These are phyloP conservation scores for Nomada ferruginata DNA, from an alignment of 2,888 invertebrate genomes.

Conservation along the genomic window DNA sequence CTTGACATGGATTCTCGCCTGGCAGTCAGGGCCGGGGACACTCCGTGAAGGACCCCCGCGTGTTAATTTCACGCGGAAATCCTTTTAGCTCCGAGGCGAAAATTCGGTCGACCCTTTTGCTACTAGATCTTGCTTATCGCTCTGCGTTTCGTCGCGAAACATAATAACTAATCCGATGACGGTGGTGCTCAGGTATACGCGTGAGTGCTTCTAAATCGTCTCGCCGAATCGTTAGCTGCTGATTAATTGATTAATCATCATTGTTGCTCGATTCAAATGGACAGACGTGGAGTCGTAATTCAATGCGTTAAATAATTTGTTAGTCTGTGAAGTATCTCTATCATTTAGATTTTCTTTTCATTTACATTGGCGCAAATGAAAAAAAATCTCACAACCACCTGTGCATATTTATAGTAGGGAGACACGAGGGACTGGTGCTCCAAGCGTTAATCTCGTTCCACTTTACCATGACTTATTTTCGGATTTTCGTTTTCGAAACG, in stretches of 20 bases:
- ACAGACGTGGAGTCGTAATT: too few relatives aligned
- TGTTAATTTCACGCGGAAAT: constrained; percentile 42
- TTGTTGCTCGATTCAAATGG: too few relatives aligned
- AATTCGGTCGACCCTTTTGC: constrained; percentile 6
- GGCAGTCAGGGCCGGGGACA: constrained; percentile 74
- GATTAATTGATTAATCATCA: too few relatives aligned
- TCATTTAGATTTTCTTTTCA: too few relatives aligned
- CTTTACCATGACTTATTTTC: neutral
- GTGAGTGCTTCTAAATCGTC: too few relatives aligned
- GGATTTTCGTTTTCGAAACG: neutral
- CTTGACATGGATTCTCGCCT: constrained; percentile 80
- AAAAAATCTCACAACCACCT: neutral
- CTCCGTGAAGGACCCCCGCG: constrained; percentile 50
- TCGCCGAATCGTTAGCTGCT: too few relatives aligned
- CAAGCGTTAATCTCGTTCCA: neutral
- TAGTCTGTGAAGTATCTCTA: too few relatives aligned
- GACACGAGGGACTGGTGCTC: neutral
- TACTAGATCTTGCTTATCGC: neutral
- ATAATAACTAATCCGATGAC: too few relatives aligned
- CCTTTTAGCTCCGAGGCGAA: constrained; percentile 26
- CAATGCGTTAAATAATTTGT: too few relatives aligned
- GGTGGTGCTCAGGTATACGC: too few relatives aligned
- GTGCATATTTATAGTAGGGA: neutral
- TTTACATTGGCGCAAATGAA: neutral
- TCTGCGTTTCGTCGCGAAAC: too few relatives aligned